Percentiles rank a stretch among this genome's conserved stretches.
phyloP scores from a whole-genome alignment of 2,888 invertebrate genomes.

The Lingula anatina region DNA sequence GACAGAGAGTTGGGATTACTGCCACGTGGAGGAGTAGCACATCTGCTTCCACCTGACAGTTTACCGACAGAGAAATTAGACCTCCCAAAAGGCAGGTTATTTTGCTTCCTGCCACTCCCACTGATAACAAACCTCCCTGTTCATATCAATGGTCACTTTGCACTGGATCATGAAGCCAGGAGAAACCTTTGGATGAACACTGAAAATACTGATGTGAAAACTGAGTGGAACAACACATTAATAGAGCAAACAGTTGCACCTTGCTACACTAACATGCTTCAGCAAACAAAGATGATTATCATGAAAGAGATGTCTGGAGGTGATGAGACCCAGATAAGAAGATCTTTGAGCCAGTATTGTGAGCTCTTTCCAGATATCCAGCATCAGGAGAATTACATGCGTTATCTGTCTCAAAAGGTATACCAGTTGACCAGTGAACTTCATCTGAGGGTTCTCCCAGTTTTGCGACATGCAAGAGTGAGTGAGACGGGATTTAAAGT shows the following conservation, averaged over 20 bases:
- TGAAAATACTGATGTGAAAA: conserved; percentile 15
- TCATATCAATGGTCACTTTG: conserved; percentile 34
- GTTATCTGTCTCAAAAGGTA: too few species aligned
- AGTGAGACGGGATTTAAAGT: conserved; percentile 1
- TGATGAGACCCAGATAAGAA: too few species aligned
- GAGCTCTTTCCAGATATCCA: conserved; percentile 9
- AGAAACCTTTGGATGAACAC: conserved; percentile 18
- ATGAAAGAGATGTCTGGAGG: too few species aligned
- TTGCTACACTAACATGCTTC: too few species aligned
- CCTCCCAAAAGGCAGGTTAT: conserved; percentile 18
- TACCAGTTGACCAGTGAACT: too few species aligned
- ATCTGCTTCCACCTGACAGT: too few species aligned
- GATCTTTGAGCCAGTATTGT: conserved; percentile 6
- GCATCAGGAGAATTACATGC: too few species aligned
- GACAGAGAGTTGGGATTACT: not conserved
- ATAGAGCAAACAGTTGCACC: conserved; percentile 26
- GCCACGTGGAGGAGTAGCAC: conserved; percentile 1
- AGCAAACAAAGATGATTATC: too few species aligned
- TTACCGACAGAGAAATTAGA: too few species aligned
- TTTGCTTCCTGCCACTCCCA: conserved; percentile 35
- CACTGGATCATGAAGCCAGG: conserved; percentile 25
- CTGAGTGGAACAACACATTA: conserved; percentile 35
- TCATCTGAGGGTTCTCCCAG: too few species aligned
- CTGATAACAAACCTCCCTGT: conserved; percentile 24
- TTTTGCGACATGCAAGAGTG: too few species aligned